Base-by-base conservation (phyloP, 1,140 invertebrate genomes). In the Saccostrea cuccullata region DNA sequence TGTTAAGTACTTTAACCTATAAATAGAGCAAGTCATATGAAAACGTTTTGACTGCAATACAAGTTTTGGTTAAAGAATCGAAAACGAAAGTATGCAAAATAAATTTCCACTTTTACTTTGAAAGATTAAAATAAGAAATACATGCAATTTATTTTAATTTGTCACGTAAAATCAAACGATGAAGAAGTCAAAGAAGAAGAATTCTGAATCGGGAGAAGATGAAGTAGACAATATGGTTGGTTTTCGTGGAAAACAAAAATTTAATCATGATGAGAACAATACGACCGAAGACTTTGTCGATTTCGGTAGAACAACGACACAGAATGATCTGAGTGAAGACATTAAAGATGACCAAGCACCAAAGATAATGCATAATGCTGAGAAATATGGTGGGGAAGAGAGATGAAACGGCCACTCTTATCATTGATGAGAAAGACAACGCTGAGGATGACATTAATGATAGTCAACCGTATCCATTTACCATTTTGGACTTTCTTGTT, bases 181-280 rank as follows among this genome's bases (percentile, higher is more conserved):
- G 13, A 20, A 4, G 20, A 11, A 3, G 12, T 15, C 13, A 60
- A 60, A 60, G 12, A 60, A 17, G 58, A 60, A 60, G 58, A 12
- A 60, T 17, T 60, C 20, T 4, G 20, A 15, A 2, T 13, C 4
- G 3, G 58, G 20, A 60, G 20, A 73, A 73, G 67, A 73, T 73
- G 67, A 73, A 73, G 67, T 73, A 4, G 67, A 73, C 67, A 73
- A 26, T 73, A 26, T 23, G n/a, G 67, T 73, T 73, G 67, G 67
- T 30, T 26, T 73, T 23, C 67, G 67, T 30, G 26, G n/a, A 12
- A 30, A 26, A n/a, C n/a, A 30, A 23, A 60, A 60, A 0, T 1
- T 36, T 0, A 60, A 15, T 60, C 1, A 26, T 13, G 6, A 73
- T 26, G 23, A 23, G 13, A 13, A 30, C 23, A 73, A 30, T 9